A percentile compares a stretch with the other conserved stretches of the same genome.
Evolutionary conservation across 2,888 invertebrate genomes (phyloP).

Genomic region (Argyra leucocephala): DNA sequence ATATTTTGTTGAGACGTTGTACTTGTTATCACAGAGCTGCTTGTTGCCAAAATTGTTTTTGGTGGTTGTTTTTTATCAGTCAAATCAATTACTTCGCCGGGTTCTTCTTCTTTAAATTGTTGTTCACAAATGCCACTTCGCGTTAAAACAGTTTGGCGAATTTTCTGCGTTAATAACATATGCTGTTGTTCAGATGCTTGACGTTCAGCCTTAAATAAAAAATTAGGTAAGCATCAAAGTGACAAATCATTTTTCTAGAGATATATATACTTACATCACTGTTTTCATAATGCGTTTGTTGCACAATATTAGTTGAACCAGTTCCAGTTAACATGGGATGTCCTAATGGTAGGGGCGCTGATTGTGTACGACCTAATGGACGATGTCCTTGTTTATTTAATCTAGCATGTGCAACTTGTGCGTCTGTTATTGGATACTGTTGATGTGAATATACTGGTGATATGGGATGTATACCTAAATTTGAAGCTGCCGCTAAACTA

Average conservation of each 20-base stretch:
- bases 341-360: slow-evolving; percentile 81
- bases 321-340: slow-evolving; percentile 66
- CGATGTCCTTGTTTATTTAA: slow-evolving; percentile 64
- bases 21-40: slow-evolving; percentile 42
- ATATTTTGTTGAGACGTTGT: slow-evolving; percentile 32
- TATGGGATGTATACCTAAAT: slow-evolving; percentile 27
- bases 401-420: slow-evolving; percentile 57
- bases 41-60: slow-evolving; percentile 46
- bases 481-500: slow-evolving; percentile 20
- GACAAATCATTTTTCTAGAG: too few species aligned
- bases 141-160: slow-evolving; percentile 77
- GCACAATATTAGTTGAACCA: slow-evolving; percentile 40
- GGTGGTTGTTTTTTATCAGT: slow-evolving; percentile 55
- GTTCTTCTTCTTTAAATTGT: slow-evolving; percentile 52
- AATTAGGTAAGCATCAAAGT: too few species aligned
- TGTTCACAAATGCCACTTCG: slow-evolving; percentile 55
- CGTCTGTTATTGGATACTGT: slow-evolving; percentile 50
- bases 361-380: slow-evolving; percentile 86
- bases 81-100: slow-evolving; percentile 62
- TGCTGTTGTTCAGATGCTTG: slow-evolving; percentile 51
- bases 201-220: slow-evolving; percentile 43
- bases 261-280: slow-evolving; percentile 38
- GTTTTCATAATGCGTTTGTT: slow-evolving; percentile 44
- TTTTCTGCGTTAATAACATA: slow-evolving; percentile 68
- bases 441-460: slow-evolving; percentile 34